Conservation (phyloP, 1,140 invertebrate species). For the Cyclargus thomasi region DNA sequence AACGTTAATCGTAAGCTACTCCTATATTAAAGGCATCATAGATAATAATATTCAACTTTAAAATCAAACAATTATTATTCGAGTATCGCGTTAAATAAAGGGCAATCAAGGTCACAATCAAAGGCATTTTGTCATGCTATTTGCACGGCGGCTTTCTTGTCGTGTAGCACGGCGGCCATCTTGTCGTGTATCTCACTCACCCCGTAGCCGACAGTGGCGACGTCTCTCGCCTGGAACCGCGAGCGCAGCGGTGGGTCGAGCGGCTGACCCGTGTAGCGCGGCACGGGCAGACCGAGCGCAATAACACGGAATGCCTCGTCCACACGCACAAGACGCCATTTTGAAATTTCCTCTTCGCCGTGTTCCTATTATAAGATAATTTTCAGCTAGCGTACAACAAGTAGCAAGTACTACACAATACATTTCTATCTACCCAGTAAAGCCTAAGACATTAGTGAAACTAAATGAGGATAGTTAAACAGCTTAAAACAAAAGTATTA, state of each 20-base stretch:
- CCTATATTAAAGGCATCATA: no score
- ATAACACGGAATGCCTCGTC: slow-evolving; percentile 94
- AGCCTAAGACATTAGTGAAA: no score
- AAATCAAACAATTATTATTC: no score
- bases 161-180: neutral
- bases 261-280: slow-evolving; percentile 93
- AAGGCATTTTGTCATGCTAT: neutral
- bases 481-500: no score
- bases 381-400: no score
- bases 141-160: neutral
- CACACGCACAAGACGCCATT: slow-evolving; percentile 91
- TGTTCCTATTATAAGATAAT: slow-evolving; percentile 78
- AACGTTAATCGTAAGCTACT: no score
- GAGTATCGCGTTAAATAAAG: no score
- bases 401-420: no score
- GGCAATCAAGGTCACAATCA: no score
- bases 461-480: no score
- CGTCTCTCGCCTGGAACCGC: slow-evolving; percentile 93
- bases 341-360: slow-evolving; percentile 85
- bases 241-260: slow-evolving; percentile 96
- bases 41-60: no score
- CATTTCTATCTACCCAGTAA: no score
- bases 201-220: slow-evolving; percentile 81
- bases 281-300: slow-evolving; percentile 91
- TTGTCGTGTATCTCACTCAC: slow-evolving; percentile 36